phyloP scores from a whole-genome alignment of 2,888 invertebrate species.

The Stenurella melanura region DNA sequence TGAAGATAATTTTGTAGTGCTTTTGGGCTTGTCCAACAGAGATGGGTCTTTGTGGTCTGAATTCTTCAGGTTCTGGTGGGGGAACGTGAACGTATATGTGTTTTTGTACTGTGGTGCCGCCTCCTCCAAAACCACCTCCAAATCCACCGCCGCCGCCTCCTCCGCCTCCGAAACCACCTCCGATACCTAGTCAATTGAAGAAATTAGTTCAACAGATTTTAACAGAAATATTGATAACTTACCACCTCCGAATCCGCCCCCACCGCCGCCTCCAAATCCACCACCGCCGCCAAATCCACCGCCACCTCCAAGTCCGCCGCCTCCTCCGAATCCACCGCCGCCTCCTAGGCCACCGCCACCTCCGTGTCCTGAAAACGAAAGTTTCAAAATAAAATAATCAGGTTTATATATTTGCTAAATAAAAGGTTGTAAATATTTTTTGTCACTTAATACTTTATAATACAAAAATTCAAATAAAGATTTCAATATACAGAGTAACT shows the following conservation, averaged over 20 bases:
- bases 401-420: too few species aligned
- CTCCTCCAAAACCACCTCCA: conserved; percentile 73
- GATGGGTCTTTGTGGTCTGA: conserved; percentile 80
- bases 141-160: conserved; percentile 69
- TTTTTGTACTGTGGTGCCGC: conserved; percentile 84
- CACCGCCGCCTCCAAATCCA: conserved; percentile 56
- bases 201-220: not conserved
- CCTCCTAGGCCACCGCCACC: conserved; percentile 28
- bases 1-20: conserved; percentile 95
- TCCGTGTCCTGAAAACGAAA: conserved; percentile 34
- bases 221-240: not conserved
- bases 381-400: conserved; percentile 2
- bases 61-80: conserved; percentile 88
- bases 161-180: conserved; percentile 57
- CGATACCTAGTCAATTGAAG: conserved; percentile 50
- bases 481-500: too few species aligned
- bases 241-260: conserved; percentile 63
- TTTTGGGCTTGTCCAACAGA: conserved; percentile 86
- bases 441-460: too few species aligned
- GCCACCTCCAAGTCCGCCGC: conserved; percentile 55
- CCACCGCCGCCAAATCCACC: conserved; percentile 59
- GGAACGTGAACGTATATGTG: conserved; percentile 94
- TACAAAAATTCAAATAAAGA: too few species aligned
- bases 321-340: conserved; percentile 52
- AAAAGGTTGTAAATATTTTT: too few species aligned